Evolutionary conservation across 1,140 invertebrate genomes (phyloP).

Genomic region (Maconellicoccus hirsutus): DNA sequence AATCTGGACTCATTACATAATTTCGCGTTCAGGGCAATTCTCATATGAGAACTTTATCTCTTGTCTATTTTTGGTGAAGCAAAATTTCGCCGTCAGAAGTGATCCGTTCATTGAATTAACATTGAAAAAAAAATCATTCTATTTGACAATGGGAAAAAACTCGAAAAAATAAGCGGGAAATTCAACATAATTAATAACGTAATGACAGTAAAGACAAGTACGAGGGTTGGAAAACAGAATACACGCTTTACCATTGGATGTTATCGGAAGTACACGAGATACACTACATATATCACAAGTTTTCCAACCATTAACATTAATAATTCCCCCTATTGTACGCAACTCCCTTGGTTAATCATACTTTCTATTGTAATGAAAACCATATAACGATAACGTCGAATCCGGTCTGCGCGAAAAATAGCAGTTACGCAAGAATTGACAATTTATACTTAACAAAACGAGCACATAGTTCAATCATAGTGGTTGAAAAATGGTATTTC

Average conservation of each 20-base stretch:
- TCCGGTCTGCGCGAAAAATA: neutral
- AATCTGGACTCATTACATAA: neutral
- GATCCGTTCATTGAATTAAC: too few species aligned
- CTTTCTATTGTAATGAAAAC: neutral
- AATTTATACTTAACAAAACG: neutral
- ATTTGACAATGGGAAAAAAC: neutral
- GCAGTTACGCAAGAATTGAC: neutral
- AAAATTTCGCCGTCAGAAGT: too few species aligned
- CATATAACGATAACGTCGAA: neutral
- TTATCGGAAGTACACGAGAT: slow-evolving; percentile 1
- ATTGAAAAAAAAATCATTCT: too few species aligned
- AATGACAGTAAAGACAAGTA: slow-evolving; percentile 4
- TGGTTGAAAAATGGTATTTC: neutral
- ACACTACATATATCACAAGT: slow-evolving; percentile 14
- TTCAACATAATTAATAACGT: slow-evolving; percentile 1
- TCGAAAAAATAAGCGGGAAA: neutral
- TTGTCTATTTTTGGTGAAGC: too few species aligned
- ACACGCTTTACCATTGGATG: neutral
- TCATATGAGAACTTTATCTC: too few species aligned
- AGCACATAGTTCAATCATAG: neutral
- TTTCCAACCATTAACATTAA: slow-evolving; percentile 21
- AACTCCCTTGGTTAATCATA: slow-evolving; percentile 15
- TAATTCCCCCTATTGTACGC: slow-evolving; percentile 1
- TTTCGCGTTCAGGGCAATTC: neutral
- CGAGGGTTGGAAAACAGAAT: neutral